Evolutionary conservation across 2,888 invertebrate species (phyloP), one percentile per base, ranked within the genome.

Genomic region (Polietes domitor): DNA sequence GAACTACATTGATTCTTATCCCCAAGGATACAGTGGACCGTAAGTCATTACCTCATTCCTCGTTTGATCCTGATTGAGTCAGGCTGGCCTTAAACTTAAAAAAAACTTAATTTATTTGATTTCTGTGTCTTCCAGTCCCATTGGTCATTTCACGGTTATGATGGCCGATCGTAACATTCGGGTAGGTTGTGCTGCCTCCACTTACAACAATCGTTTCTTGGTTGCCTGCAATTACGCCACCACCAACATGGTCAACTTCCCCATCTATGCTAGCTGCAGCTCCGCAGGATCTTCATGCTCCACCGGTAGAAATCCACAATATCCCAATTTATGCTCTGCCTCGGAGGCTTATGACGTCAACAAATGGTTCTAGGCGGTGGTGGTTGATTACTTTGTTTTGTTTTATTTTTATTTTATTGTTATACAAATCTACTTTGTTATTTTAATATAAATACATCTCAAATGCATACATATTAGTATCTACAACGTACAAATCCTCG

Each of bases 111-210:
- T 53, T 24, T n/a, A 71, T 5, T 65, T 12, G 12, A 37, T 63
- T 4, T 68, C 17, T 71, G 1, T 78, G 72, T 47, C 1, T 68
- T 79, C 17, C 15, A 83, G 86, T 0, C 2, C 24, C 37, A 89
- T 89, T 80, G 89, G 88, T 4, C 89, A 89, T 78, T 89, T 89
- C 26, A 89, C 89, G 12, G 86, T 87, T 37, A 85, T 89, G 86
- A 86, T 90, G 7, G 76, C 87, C 58, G 90, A 89, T 15, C 86
- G 80, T 58, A 89, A 88, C 80, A 87, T 86, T 50, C 88, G 87
- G 15, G 87, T 89, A 21, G 89, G 89, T n/a, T 89, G 89, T 70
- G 89, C 88, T 76, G 80, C 74, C 3, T 6, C 71, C 2, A 26
- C 9, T 0, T 77, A 72, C 10, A 2, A 15, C 0, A 87, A 73